Evolutionary conservation across 2,797 vertebrate species (phyloP).

Genomic region (Phalloptychus januarius): DNA sequence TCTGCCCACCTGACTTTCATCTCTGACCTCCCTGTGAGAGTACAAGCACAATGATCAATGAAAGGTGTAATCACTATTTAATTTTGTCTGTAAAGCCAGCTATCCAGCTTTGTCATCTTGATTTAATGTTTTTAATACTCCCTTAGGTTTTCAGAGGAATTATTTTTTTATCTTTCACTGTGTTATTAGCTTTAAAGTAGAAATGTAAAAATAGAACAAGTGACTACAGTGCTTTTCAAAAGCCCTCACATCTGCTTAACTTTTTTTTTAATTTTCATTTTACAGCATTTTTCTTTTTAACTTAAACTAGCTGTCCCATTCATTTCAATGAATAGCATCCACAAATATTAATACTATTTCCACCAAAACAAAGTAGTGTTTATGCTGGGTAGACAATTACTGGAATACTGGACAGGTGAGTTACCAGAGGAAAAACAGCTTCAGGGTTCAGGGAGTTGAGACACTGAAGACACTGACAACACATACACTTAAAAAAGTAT

Average conservation of each 20-base stretch:
- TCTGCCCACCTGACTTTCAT: constrained; percentile 39
- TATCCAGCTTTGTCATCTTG: constrained; percentile 32
- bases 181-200: neutral
- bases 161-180: neutral
- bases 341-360: neutral
- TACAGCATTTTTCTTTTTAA: neutral
- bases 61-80: constrained; percentile 49
- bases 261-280: neutral
- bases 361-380: neutral
- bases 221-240: neutral
- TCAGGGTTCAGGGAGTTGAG: neutral
- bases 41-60: constrained; percentile 58
- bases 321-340: neutral
- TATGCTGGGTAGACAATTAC: neutral
- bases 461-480: neutral
- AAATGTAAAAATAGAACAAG: neutral
- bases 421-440: neutral
- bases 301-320: neutral
- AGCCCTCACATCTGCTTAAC: neutral
- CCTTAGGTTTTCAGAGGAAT: constrained; percentile 1
- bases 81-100: constrained; percentile 37
- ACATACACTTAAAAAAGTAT: too few relatives aligned
- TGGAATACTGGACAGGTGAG: neutral
- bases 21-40: constrained; percentile 55
- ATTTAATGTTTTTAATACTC: constrained; percentile 16